Percentiles rank a stretch among this genome's conserved stretches.
phyloP scores from a whole-genome alignment of 2,888 invertebrate species.

The Xestia xanthographa region DNA sequence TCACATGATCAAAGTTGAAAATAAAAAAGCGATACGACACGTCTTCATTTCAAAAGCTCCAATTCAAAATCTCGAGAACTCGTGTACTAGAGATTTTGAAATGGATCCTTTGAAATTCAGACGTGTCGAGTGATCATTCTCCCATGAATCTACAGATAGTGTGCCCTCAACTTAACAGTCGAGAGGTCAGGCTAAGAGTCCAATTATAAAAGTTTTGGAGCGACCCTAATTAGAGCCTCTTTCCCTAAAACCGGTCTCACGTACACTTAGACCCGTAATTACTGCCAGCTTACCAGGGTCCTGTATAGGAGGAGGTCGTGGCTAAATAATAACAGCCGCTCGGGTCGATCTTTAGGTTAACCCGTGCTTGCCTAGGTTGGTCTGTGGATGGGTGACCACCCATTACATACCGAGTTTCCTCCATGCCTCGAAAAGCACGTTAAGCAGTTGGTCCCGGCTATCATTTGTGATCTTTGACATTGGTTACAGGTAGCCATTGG shows the following conservation, averaged over 20 bases:
- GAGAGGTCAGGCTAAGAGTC: constrained; percentile 70
- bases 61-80: constrained; percentile 11
- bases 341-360: no score
- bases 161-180: constrained; percentile 40
- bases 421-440: no score
- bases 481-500: no score
- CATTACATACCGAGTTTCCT: no score
- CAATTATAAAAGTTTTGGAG: constrained; percentile 82
- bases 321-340: no score
- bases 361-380: no score
- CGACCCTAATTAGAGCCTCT: constrained; percentile 77
- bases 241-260: constrained; percentile 39
- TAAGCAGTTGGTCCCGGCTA: no score
- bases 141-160: constrained; percentile 9
- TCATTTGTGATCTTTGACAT: no score
- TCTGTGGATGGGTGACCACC: no score
- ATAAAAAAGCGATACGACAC: not conserved
- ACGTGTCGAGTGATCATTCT: not conserved
- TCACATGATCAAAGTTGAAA: not conserved
- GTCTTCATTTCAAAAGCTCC: not conserved
- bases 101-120: not conserved
- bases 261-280: constrained; percentile 54
- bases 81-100: not conserved
- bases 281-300: constrained; percentile 34
- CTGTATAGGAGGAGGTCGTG: no score